These are phyloP conservation scores for Drosophila triauraria DNA, from an alignment of 1,140 invertebrate genomes.

Conservation along the genomic window DNA sequence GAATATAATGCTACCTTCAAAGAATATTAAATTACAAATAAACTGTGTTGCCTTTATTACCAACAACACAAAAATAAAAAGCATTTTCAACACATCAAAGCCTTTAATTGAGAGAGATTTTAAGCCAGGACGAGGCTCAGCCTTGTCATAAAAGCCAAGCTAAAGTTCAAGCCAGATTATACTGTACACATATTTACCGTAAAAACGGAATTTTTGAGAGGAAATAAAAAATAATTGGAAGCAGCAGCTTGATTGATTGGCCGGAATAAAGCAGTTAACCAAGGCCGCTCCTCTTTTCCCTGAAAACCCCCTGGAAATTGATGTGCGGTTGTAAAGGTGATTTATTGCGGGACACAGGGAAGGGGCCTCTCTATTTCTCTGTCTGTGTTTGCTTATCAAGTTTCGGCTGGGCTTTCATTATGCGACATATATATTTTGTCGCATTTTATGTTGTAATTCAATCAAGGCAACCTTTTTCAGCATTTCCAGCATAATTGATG, in stretches of 20 bases:
- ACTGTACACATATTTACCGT: not conserved
- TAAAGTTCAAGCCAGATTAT: slow-evolving; percentile 6
- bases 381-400: slow-evolving; percentile 41
- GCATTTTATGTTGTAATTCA: slow-evolving; percentile 33
- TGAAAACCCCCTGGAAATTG: slow-evolving; percentile 30
- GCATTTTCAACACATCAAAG: not conserved
- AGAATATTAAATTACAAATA: not conserved
- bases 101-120: slow-evolving; percentile 7
- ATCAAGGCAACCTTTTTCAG: slow-evolving; percentile 38
- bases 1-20: not conserved
- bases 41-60: not conserved
- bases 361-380: slow-evolving; percentile 6
- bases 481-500: slow-evolving; percentile 41
- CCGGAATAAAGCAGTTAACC: slow-evolving; percentile 35
- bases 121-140: not conserved
- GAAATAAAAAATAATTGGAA: slow-evolving; percentile 30
- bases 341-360: slow-evolving; percentile 35
- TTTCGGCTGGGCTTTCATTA: slow-evolving; percentile 29
- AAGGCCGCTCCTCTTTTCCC: slow-evolving; percentile 3
- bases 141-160: not conserved
- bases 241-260: slow-evolving; percentile 42
- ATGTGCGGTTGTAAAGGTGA: slow-evolving; percentile 51
- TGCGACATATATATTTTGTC: slow-evolving; percentile 36
- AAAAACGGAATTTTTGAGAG: slow-evolving; percentile 8
- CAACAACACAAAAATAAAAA: not conserved